Evolutionary conservation across 92 coral and sea anemone genomes (phyloP), one percentile per base, ranked within the genome.

Genomic region (Diadumene lineata): DNA sequence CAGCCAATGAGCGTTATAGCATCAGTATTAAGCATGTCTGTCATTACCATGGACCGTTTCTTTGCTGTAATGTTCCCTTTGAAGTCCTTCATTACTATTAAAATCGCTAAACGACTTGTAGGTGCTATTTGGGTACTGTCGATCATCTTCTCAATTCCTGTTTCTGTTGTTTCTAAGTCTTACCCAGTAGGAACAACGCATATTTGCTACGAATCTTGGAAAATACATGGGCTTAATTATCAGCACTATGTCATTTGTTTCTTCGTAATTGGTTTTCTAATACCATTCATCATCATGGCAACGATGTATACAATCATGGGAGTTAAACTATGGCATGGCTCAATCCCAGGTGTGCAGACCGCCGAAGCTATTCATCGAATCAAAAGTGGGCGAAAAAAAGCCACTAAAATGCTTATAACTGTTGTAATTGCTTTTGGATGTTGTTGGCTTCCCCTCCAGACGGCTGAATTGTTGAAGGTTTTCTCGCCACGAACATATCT

Each of bases 381-480:
- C 66, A 74, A 61, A 22, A 65, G 50, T 58, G 76, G 81, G 22
- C 84, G 87, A 28, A 77, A 87, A 55, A 86, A 82, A 75, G 82
- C 90, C 64, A 82, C 84, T 70, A 79, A 87, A 71, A 86, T 89
- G 94, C 81, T 89, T n/a, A 83, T 79, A 58, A 60, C 83, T 68
- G 77, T 89, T 46, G 88, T 89, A 32, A 34, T 56, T 19, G 94
- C 76, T 58, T 89, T 89, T 86, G 79, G 88, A 68, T 44, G 85
- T 0, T 89, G 94, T 70, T 89, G 94, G 94, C 68, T 89, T 82
- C 94, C 94, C 32, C 74, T 89, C 11, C 82, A 85, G 13, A 29
- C 72, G 17, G 90, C 90, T 19, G 91, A 89, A 58, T 26, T 85
- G 6, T 27, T 86, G 18, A 58, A 73, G 30, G 51, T 77, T 16